These are phyloP conservation scores for Peucedramus taeniatus DNA, from an alignment of 2,113 vertebrate species.

Conservation along the genomic window DNA sequence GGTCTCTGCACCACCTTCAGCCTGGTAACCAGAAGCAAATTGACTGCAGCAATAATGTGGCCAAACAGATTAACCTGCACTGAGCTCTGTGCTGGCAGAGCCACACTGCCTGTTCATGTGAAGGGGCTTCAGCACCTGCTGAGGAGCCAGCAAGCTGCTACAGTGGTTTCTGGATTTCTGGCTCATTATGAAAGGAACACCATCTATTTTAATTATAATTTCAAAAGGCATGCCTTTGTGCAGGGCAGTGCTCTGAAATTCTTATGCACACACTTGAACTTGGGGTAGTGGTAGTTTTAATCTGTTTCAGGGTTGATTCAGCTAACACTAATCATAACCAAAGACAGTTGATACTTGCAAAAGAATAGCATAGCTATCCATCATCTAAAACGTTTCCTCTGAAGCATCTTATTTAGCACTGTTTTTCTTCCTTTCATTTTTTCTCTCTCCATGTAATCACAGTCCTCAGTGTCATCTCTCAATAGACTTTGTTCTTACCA, in stretches of 20 bases:
- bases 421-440: background rate
- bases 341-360: background rate
- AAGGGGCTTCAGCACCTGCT: background rate
- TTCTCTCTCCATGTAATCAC: background rate
- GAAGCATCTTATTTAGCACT: background rate
- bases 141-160: background rate
- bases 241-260: background rate
- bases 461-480: background rate
- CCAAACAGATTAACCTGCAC: background rate
- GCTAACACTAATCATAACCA: background rate
- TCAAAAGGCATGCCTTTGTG: background rate
- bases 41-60: background rate
- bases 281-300: background rate
- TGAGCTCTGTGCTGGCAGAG: background rate
- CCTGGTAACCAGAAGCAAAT: background rate
- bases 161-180: background rate
- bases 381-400: background rate
- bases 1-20: background rate
- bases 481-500: background rate
- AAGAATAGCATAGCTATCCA: background rate
- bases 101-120: background rate
- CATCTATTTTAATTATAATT: background rate
- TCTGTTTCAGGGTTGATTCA: background rate
- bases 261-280: background rate
- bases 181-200: background rate